phyloP scores from a whole-genome alignment of 2,888 invertebrate species.

The Diaphora mendica region DNA sequence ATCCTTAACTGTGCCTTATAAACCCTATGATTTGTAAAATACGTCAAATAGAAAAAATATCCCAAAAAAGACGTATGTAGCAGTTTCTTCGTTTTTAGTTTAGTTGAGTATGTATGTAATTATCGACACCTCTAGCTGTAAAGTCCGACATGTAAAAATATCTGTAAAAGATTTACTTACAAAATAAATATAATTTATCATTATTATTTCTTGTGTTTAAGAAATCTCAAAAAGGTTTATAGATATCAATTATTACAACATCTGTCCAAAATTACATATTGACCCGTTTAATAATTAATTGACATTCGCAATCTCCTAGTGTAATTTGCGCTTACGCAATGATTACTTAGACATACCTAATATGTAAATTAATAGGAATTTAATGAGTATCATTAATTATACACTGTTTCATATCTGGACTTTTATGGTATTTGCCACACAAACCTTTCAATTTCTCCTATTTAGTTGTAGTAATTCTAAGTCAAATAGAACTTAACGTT shows the following conservation, averaged over 20 bases:
- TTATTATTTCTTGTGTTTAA: background rate
- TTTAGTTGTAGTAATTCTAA: background rate
- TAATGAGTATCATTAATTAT: background rate
- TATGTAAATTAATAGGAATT: background rate
- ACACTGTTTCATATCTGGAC: background rate
- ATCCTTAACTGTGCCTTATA: too few relatives aligned
- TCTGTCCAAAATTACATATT: background rate
- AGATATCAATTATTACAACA: background rate
- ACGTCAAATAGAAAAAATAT: background rate
- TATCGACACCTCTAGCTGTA: too few relatives aligned
- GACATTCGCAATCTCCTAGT: background rate
- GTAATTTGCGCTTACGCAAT: background rate
- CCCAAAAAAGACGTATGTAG: too few relatives aligned
- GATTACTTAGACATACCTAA: background rate
- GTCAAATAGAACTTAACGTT: background rate
- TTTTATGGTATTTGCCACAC: background rate
- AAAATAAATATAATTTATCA: too few relatives aligned
- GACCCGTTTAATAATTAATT: background rate
- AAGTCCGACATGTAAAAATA: too few relatives aligned
- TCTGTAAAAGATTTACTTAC: too few relatives aligned
- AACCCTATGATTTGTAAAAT: background rate
- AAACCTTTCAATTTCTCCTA: background rate
- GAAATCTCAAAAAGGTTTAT: background rate
- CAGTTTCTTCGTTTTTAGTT: too few relatives aligned
- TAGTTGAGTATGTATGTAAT: too few relatives aligned